Conservation (phyloP, 2,797 vertebrate genomes). For the Chanos chanos region DNA sequence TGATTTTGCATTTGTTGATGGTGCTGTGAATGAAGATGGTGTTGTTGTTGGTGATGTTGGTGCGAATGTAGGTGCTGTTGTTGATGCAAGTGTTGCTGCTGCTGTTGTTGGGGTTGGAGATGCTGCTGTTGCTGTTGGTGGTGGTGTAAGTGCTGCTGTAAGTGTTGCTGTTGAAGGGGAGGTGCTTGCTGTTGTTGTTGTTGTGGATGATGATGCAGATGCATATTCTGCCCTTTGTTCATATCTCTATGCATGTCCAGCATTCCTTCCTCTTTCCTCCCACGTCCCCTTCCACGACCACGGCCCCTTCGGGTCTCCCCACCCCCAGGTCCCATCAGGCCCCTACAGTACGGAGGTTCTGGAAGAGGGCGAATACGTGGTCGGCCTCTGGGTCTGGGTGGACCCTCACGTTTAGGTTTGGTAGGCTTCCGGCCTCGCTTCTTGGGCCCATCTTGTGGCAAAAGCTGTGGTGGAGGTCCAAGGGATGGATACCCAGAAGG, state of each 20-base stretch:
- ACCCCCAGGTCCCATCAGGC: conserved; percentile 66
- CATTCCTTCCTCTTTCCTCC: conserved; percentile 62
- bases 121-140: conserved; percentile 53
- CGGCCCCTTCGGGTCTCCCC: conserved; percentile 78
- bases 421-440: conserved; percentile 88
- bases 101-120: conserved; percentile 39
- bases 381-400: conserved; percentile 82
- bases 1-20: conserved; percentile 58
- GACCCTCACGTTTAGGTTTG: conserved; percentile 88
- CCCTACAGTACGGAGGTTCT: conserved; percentile 68
- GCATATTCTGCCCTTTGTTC: conserved; percentile 64
- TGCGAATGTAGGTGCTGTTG: conserved; percentile 50
- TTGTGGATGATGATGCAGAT: conserved; percentile 29
- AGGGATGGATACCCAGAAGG: conserved; percentile 60
- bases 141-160: conserved; percentile 48
- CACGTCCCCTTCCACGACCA: conserved; percentile 78
- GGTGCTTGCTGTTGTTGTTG: conserved; percentile 39
- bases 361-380: conserved; percentile 84
- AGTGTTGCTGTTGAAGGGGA: conserved; percentile 48
- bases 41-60: conserved; percentile 57
- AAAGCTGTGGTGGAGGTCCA: conserved; percentile 61
- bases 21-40: conserved; percentile 54
- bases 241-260: conserved; percentile 65
- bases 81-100: conserved; percentile 50
- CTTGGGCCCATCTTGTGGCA: conserved; percentile 75